Percentiles rank a stretch among this genome's conserved stretches.
Evolutionary conservation across 2,113 vertebrate species (phyloP).

Genomic region (Platanista minor): DNA sequence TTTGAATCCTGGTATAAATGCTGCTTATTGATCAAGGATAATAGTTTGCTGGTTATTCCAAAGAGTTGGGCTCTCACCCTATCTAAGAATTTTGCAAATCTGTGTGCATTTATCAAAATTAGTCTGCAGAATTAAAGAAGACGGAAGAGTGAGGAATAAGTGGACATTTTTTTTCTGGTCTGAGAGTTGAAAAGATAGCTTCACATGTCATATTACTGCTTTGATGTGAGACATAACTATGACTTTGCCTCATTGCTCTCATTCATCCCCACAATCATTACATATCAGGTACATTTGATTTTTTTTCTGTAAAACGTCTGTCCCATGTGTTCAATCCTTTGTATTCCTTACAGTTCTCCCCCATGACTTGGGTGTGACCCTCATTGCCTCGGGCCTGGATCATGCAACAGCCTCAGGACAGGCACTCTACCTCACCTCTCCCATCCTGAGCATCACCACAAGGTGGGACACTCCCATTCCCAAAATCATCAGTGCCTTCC

Average conservation of each 20-base stretch:
- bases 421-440: neutral
- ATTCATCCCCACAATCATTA: neutral
- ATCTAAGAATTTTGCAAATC: neutral
- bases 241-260: neutral
- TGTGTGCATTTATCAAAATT: neutral
- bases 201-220: neutral
- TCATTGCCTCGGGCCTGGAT: neutral
- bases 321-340: neutral
- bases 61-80: neutral
- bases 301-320: neutral
- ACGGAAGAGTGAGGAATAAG: neutral
- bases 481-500: neutral
- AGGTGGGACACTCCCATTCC: accelerated
- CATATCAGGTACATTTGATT: neutral
- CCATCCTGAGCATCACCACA: neutral
- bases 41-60: neutral
- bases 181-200: neutral
- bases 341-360: neutral
- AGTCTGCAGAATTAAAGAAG: neutral
- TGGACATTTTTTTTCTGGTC: neutral
- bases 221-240: neutral
- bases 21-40: neutral
- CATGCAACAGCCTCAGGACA: neutral
- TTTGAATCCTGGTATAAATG: neutral
- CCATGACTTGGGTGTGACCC: neutral